phyloP scores from a whole-genome alignment of 2,888 invertebrate genomes.

The Nezara viridula region DNA sequence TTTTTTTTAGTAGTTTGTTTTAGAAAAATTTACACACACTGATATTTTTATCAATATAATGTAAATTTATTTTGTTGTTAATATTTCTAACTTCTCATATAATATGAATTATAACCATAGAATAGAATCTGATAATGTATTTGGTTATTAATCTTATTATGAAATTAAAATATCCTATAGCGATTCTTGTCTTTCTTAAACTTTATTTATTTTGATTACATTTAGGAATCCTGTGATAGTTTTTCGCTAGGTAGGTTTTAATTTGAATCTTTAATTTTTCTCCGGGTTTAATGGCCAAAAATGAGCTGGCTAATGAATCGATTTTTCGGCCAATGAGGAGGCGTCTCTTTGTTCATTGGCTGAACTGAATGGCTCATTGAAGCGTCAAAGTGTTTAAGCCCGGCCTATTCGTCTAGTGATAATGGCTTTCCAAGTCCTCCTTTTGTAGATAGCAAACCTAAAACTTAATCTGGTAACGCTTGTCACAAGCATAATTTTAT shows the following conservation, averaged over 20 bases:
- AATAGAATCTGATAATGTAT: background rate
- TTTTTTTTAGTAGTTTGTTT: no score
- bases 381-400: conserved; percentile 29
- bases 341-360: conserved; percentile 19
- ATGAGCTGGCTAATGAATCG: conserved; percentile 32
- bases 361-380: conserved; percentile 8
- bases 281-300: background rate
- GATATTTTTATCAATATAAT: no score
- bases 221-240: no score
- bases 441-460: background rate
- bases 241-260: no score
- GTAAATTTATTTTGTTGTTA: no score
- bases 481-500: background rate
- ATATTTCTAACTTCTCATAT: no score
- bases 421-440: background rate
- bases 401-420: conserved; percentile 7
- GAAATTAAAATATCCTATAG: no score
- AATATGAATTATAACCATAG: background rate
- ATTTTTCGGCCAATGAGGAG: conserved; percentile 37
- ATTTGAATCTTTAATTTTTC: no score
- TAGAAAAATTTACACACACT: no score
- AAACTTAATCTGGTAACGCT: background rate
- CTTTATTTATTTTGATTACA: no score
- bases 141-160: no score
- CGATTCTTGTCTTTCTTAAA: no score